These are phyloP conservation scores for Diabrotica undecimpunctata DNA, from an alignment of 1,140 invertebrate genomes.

Conservation along the genomic window DNA sequence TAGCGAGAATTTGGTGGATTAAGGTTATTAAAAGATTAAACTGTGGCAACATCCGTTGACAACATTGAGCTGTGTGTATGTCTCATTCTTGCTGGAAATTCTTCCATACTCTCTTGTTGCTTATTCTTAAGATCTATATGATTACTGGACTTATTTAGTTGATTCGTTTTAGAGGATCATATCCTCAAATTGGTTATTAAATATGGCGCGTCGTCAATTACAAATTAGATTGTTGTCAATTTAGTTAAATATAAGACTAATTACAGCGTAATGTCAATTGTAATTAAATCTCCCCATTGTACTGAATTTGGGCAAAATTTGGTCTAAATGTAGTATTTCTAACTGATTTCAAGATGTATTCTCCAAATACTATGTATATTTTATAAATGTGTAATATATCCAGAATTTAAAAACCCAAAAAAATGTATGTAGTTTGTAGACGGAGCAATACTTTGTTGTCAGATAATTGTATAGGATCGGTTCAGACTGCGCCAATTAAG, in stretches of 20 bases:
- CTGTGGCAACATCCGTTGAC: no score
- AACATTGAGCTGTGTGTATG: no score
- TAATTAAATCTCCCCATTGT: not conserved
- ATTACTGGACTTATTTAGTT: no score
- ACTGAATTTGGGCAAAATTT: not conserved
- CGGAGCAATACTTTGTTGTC: no score
- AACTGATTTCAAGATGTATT: not conserved
- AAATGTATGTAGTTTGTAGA: slow-evolving; percentile 5
- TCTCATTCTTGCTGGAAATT: no score
- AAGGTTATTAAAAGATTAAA: no score
- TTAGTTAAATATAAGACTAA: not conserved
- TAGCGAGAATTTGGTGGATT: no score
- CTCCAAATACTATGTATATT: not conserved
- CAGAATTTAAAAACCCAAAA: slow-evolving; percentile 3
- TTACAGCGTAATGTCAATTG: not conserved
- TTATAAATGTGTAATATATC: not conserved
- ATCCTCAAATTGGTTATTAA: not conserved
- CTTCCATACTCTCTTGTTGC: no score
- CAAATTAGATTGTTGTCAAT: not conserved
- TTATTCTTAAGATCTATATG: no score
- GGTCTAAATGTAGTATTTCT: not conserved
- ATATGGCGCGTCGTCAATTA: not conserved
- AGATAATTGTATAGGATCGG: no score
- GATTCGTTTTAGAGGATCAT: no score
- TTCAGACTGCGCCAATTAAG: no score